phyloP scores from a whole-genome alignment of 2,888 invertebrate species.

The Drepana falcataria region DNA sequence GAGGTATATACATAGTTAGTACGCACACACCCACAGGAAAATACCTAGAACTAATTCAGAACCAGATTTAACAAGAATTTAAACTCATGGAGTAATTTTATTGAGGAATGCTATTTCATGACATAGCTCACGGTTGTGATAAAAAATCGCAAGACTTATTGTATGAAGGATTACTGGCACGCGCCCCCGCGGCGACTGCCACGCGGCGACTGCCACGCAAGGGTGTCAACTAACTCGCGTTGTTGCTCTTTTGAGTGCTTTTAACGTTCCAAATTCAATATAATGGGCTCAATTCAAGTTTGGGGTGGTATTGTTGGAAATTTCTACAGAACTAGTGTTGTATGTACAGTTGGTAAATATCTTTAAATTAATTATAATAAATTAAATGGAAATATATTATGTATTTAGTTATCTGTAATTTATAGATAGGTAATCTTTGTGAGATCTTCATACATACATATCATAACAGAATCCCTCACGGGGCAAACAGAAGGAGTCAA shows the following conservation, averaged over 20 bases:
- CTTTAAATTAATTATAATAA: no score
- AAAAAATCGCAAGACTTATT: conserved; percentile 28
- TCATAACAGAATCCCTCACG: no score
- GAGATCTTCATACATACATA: no score
- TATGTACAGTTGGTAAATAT: neutral
- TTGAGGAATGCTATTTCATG: conserved; percentile 10
- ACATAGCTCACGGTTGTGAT: conserved; percentile 18
- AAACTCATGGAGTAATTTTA: conserved; percentile 4
- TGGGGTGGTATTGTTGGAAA: conserved; percentile 3
- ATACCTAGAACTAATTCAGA: no score
- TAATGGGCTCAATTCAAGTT: neutral
- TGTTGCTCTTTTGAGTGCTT: neutral
- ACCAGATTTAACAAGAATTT: no score
- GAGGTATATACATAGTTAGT: no score
- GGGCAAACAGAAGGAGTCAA: no score
- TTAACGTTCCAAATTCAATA: neutral
- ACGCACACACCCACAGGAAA: no score
- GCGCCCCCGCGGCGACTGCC: conserved; percentile 33
- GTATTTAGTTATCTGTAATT: no score
- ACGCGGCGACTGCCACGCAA: conserved; percentile 21
- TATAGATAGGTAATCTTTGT: no score
- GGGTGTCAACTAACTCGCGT: conserved; percentile 2
- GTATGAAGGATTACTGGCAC: conserved; percentile 33
- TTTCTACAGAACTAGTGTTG: neutral
- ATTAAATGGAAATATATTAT: no score